Percentiles rank a stretch among this genome's conserved stretches.
Evolutionary conservation across 2,797 vertebrate species (phyloP).

Genomic region (Vipera ursinii): DNA sequence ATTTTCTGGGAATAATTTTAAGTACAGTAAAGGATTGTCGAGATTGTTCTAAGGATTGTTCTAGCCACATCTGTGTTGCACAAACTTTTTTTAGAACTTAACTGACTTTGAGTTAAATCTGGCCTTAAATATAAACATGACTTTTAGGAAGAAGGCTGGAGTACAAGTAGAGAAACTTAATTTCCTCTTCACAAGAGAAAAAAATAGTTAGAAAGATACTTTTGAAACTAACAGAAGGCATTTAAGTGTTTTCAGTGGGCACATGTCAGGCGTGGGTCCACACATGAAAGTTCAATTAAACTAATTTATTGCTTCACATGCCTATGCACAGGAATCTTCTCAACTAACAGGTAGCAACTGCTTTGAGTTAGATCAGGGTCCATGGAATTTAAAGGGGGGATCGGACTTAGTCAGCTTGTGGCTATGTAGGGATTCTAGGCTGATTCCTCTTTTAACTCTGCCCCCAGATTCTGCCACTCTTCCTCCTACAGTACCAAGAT

Average conservation of each 20-base stretch:
- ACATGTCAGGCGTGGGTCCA: neutral
- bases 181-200: neutral
- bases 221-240: neutral
- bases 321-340: neutral
- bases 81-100: neutral
- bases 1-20: neutral
- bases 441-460: neutral
- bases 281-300: neutral
- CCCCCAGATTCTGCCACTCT: neutral
- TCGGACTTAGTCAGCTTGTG: neutral
- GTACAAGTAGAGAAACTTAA: neutral
- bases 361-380: neutral
- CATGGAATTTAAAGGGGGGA: neutral
- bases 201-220: neutral
- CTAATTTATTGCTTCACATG: neutral
- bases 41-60: slow-evolving; percentile 2
- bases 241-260: neutral
- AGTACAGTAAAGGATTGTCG: slow-evolving; percentile 2
- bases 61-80: slow-evolving; percentile 7
- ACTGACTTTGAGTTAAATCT: neutral
- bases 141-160: neutral
- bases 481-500: neutral
- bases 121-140: neutral
- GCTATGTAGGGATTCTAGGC: neutral
- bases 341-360: neutral